These are phyloP conservation scores for Phortica variegata DNA, from an alignment of 1,140 invertebrate species.

Conservation along the genomic window DNA sequence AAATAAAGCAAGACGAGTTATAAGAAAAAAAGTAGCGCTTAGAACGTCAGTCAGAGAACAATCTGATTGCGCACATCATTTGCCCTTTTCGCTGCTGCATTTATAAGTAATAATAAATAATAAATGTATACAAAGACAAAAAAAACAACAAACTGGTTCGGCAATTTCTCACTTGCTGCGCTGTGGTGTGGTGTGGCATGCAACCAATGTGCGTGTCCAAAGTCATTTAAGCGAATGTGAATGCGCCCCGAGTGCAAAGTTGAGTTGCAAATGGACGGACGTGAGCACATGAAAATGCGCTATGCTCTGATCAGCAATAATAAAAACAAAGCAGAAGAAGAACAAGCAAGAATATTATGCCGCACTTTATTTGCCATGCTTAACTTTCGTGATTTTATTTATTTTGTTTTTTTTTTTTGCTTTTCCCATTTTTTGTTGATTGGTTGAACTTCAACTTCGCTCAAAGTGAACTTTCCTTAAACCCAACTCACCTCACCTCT, in stretches of 20 bases:
- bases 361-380: conserved; percentile 25
- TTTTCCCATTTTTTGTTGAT: too few relatives aligned
- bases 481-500: too few relatives aligned
- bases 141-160: conserved; percentile 49
- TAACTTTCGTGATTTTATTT: background rate
- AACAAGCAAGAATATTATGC: conserved; percentile 9
- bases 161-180: too few relatives aligned
- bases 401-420: background rate
- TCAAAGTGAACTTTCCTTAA: too few relatives aligned
- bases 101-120: conserved; percentile 16
- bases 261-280: conserved; percentile 34
- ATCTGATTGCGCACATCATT: conserved; percentile 19
- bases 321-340: conserved; percentile 1
- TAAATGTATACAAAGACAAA: conserved; percentile 28
- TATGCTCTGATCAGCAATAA: background rate
- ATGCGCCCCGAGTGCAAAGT: conserved; percentile 39
- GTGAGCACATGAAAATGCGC: background rate
- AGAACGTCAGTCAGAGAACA: conserved; percentile 31
- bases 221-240: conserved; percentile 42
- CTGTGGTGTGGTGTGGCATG: too few relatives aligned
- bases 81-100: conserved; percentile 4
- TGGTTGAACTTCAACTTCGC: too few relatives aligned
- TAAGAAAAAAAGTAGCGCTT: too few relatives aligned
- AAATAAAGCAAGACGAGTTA: too few relatives aligned
- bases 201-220: conserved; percentile 52